A percentile compares a stretch with the other conserved stretches of the same genome.
These are phyloP conservation scores for Takifugu flavidus DNA, from an alignment of 2,113 vertebrate genomes.

Conservation along the genomic window DNA sequence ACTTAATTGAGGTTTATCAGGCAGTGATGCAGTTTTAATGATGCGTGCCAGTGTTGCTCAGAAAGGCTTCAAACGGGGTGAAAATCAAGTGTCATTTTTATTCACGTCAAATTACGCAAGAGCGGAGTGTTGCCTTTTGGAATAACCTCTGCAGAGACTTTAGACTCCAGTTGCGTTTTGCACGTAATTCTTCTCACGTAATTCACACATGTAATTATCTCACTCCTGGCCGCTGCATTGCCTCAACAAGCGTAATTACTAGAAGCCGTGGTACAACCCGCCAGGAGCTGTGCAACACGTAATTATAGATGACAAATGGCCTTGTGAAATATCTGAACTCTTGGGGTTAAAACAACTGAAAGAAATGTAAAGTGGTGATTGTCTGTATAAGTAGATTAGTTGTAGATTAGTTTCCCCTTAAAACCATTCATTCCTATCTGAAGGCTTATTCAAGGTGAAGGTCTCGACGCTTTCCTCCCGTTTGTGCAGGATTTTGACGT, in stretches of 20 bases:
- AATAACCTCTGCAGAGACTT: neutral
- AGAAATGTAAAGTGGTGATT: too few species aligned
- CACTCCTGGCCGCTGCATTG: conserved; percentile 28
- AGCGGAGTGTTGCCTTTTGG: conserved; percentile 14
- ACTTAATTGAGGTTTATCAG: conserved; percentile 32
- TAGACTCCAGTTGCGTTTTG: conserved; percentile 6
- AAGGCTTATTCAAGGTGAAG: neutral
- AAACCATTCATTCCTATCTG: too few species aligned
- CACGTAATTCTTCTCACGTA: conserved; percentile 18
- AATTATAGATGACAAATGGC: conserved; percentile 21
- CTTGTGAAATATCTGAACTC: too few species aligned
- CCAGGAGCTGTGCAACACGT: conserved; percentile 32
- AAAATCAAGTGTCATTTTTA: conserved; percentile 39
- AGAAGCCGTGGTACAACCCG: conserved; percentile 43
- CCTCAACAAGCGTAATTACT: conserved; percentile 45
- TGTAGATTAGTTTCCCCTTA: too few species aligned
- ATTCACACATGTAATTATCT: conserved; percentile 34
- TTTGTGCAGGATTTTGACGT: neutral
- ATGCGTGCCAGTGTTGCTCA: conserved; percentile 31
- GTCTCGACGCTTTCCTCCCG: neutral
- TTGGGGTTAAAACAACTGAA: too few species aligned
- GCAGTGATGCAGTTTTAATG: conserved; percentile 28
- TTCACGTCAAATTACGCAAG: conserved; percentile 19
- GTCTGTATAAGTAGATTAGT: too few species aligned
- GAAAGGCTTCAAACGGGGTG: conserved; percentile 13